A percentile compares a stretch with the other conserved stretches of the same genome.
Evolutionary conservation across 2,113 vertebrate species (phyloP).

Genomic region (Chascanopsetta lugubris): DNA sequence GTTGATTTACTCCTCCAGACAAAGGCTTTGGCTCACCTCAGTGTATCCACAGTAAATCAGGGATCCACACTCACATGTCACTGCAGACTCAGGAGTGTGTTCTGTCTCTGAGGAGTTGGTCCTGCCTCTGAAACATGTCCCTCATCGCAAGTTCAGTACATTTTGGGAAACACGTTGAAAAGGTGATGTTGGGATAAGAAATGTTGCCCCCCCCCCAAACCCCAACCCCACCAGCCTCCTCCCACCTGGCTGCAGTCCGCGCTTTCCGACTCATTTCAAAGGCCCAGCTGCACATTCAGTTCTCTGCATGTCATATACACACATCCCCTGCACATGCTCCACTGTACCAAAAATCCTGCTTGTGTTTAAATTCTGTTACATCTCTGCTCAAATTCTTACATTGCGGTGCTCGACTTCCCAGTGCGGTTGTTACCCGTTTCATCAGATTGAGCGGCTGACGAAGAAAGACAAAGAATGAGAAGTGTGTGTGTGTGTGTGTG

Average conservation of each 20-base stretch:
- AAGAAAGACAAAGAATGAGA: slow-evolving; percentile 23
- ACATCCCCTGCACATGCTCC: slow-evolving; percentile 17
- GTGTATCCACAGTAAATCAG: slow-evolving; percentile 57
- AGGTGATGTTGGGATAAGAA: slow-evolving; percentile 12
- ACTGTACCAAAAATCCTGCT: slow-evolving; percentile 18
- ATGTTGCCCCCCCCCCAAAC: slow-evolving; percentile 19
- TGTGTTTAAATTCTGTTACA: slow-evolving; percentile 25
- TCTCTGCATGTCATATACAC: slow-evolving; percentile 35
- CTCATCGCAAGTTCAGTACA: neutral
- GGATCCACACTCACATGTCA: slow-evolving; percentile 15
- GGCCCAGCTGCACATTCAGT: slow-evolving; percentile 30
- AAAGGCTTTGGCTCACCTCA: slow-evolving; percentile 67
- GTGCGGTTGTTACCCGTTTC: slow-evolving; percentile 22
- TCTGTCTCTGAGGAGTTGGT: slow-evolving; percentile 11
- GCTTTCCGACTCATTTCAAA: slow-evolving; percentile 20
- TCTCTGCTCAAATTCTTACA: slow-evolving; percentile 29
- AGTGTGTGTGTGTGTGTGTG: too few relatives aligned
- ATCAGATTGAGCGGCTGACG: slow-evolving; percentile 23
- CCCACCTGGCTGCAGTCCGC: neutral
- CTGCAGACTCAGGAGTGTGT: slow-evolving; percentile 22
- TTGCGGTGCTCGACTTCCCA: neutral
- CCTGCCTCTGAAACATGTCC: slow-evolving; percentile 4
- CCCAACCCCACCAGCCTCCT: neutral
- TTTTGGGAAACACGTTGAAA: neutral
- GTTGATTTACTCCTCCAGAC: slow-evolving; percentile 66